Base-by-base conservation (phyloP, 1,140 invertebrate species). In the Cyclargus thomasi region DNA sequence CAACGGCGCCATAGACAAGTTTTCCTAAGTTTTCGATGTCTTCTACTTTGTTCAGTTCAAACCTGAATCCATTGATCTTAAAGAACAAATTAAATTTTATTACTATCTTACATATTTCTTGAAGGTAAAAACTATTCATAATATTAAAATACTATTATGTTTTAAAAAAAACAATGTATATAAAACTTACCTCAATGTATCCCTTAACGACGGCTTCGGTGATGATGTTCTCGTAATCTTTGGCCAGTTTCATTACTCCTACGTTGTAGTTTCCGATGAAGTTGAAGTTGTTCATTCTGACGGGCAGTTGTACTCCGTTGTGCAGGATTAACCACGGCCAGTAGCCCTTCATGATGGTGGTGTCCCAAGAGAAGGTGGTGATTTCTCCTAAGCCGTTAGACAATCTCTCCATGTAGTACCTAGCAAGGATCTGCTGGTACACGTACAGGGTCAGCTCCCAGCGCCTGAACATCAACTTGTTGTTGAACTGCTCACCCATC, bases 361-460 rank as follows among this genome's bases (percentile, higher is more conserved):
- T 85, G 72, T 88, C 66, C 81, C 82, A 92, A 1, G 86, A 76
- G 65, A 94, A 82, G 29, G 89, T 76, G 2, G 88, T 77, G 63
- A 94, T 91, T 35, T 92, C 90, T 10, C 92, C 92, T 53, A 94
- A 69, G 35, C 90, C 92, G 70, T 94, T 92, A 8, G 92, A 93
- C 53, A 94, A 79, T 76, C 94, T 93, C 76, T 95, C 94, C 77
- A 95, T 80, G 77, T 93, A 92, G 82, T 95, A 95, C 69, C 94
- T 92, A 35, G 92, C 90, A 69, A 94, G 85, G 14, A 94, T 73
- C 70, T 94, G 93, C 69, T 94, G 90, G 69, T 94, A 92, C 5
- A 91, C 71, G 81, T 92, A 94, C 57, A 92, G 79, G 73, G 92
- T 94, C 5, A 92, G 79, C 74, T 94, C 92, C 64, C 92, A 93